These are phyloP conservation scores for Antheraea assamensis DNA, from an alignment of 2,888 invertebrate genomes.

Conservation along the genomic window DNA sequence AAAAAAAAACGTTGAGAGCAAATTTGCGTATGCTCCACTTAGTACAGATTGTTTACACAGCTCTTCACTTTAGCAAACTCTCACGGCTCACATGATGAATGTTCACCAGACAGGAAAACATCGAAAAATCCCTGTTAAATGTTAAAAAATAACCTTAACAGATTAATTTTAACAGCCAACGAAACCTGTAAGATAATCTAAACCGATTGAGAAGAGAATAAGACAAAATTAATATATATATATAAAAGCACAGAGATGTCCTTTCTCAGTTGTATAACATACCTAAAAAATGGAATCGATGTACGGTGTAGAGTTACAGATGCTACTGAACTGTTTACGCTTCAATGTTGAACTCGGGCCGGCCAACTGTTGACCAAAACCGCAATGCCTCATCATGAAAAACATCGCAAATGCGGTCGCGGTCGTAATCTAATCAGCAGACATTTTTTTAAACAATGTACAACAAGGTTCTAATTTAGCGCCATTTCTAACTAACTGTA, in stretches of 20 bases:
- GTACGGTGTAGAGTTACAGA: neutral
- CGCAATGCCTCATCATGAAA: neutral
- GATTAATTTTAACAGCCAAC: neutral
- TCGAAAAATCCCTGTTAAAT: neutral
- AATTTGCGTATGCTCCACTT: neutral
- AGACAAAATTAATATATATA: neutral
- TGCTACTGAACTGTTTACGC: constrained; percentile 4
- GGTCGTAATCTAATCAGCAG: neutral
- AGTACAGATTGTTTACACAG: neutral
- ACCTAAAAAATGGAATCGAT: neutral
- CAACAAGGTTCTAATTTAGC: neutral
- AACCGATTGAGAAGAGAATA: neutral
- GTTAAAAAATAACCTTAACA: too few species aligned
- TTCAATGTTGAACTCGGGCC: neutral
- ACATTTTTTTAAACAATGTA: neutral
- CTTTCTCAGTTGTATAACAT: neutral
- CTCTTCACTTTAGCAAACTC: neutral
- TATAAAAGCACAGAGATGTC: too few species aligned
- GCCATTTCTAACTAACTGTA: neutral
- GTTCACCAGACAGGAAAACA: neutral
- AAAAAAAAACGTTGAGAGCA: neutral
- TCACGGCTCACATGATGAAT: neutral
- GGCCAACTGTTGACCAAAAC: neutral
- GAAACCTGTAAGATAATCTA: neutral
- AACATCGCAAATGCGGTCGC: neutral